Conservation (phyloP, 2,888 invertebrate genomes). For the Dicranocentrus wangi region DNA sequence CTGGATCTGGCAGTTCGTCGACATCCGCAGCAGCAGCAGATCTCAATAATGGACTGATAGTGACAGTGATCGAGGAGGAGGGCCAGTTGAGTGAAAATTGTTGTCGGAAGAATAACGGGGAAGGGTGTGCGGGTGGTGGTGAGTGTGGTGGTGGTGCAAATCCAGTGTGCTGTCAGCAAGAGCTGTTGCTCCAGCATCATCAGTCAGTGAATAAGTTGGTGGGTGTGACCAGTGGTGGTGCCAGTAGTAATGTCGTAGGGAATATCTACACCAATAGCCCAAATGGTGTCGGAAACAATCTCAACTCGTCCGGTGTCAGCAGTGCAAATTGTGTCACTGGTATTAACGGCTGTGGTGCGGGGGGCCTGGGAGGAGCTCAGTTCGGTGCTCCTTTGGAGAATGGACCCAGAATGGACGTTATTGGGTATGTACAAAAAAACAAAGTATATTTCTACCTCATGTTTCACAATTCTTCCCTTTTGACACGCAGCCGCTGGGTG, state of each 20-base stretch:
- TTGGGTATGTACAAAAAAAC: constrained; percentile 45
- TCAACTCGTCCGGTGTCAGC: constrained; percentile 32
- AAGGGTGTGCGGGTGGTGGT: not conserved
- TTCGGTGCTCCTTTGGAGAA: constrained; percentile 28
- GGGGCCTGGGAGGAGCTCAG: constrained; percentile 14
- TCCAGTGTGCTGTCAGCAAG: not conserved
- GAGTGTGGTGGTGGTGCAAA: not conserved
- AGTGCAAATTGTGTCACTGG: constrained; percentile 28
- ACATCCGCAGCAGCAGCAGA: constrained; percentile 13
- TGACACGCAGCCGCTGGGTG: too few relatives aligned
- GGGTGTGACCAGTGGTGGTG: not conserved
- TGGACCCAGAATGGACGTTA: constrained; percentile 53
- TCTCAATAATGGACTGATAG: constrained; percentile 25
- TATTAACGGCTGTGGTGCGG: constrained; percentile 46
- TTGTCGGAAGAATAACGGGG: constrained; percentile 28
- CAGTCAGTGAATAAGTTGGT: constrained; percentile 18
- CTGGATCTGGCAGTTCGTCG: not conserved
- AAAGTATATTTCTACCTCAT: not conserved
- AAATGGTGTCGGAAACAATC: constrained; percentile 44
- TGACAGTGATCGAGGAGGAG: constrained; percentile 47
- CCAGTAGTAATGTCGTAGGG: constrained; percentile 39
- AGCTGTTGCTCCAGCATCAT: not conserved
- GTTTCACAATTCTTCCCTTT: too few relatives aligned
- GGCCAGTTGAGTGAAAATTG: constrained; percentile 26
- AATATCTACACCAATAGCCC: constrained; percentile 54